Base-by-base conservation (phyloP, 2,888 invertebrate genomes). In the Stratiomys singularior region DNA sequence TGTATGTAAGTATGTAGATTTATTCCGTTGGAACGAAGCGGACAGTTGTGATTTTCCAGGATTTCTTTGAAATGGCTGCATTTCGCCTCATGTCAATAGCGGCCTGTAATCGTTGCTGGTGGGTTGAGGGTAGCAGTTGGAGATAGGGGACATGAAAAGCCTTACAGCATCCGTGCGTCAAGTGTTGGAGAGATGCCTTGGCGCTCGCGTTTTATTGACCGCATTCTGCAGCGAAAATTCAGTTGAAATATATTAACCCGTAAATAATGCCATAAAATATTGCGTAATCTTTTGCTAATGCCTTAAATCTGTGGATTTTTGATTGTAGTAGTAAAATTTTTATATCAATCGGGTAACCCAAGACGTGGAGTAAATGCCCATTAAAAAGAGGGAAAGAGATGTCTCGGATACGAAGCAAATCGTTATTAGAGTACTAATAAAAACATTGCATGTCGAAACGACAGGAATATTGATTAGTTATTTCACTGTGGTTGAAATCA, bases 271-370 rank as follows among this genome's bases (percentile, higher is more conserved):
- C 11, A 56, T 30, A 58, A 30, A 60, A 56, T 52, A 74, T 74
- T 74, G 58, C 60, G 58, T 60, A 74, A 74, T 60, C 44, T 37
- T 44, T 60, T 27, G 44, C 74, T 74, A 74, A 74, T 74, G 58
- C 60, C 60, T 58, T 58, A 58, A 74, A 74, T 74, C 60, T 52
- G 58, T 21, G 52, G 67, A 60, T 67, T 64, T 67, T 77, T 79
- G 76, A 79, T 78, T 76, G 77, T 37, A 46, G 78, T 56, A 63
- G 58, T 78, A 79, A 79, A 77, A 77, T 44, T 74, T 77, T 79
- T 79, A 79, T 77, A 47, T 52, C 47, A 58, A n/a, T 44, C 37
- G 37, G 9, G 3, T 63, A 9, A 37, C 5, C 37, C 9, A 37
- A 37, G 9, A 3, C 37, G 37, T 37, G 37, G 37, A 9, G 9